Conservation (phyloP, 2,888 invertebrate species). For the Caenorhabditis sp. region DNA sequence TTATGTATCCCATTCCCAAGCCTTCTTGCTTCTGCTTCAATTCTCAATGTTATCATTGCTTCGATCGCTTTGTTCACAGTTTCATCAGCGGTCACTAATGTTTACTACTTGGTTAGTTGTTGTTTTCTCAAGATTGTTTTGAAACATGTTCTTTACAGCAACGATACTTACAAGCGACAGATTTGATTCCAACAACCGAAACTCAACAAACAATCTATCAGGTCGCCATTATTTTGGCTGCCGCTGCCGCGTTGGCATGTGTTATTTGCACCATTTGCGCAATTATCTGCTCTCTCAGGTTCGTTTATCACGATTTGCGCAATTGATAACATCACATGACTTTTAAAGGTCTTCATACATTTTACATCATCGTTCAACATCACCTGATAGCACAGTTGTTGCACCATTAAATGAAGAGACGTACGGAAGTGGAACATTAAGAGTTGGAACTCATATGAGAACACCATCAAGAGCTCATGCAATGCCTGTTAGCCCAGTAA, state of each 20-base stretch:
- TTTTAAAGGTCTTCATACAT: slow-evolving; percentile 63
- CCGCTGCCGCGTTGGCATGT: slow-evolving; percentile 64
- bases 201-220: slow-evolving; percentile 52
- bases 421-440: slow-evolving; percentile 47
- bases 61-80: slow-evolving; percentile 67
- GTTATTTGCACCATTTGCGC: slow-evolving; percentile 59
- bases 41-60: slow-evolving; percentile 64
- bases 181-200: slow-evolving; percentile 49
- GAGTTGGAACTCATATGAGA: slow-evolving; percentile 38
- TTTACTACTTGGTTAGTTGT: slow-evolving; percentile 64
- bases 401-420: slow-evolving; percentile 56
- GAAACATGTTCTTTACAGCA: slow-evolving; percentile 44
- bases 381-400: slow-evolving; percentile 54
- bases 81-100: slow-evolving; percentile 65
- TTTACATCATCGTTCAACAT: slow-evolving; percentile 59
- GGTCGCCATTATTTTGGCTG: slow-evolving; percentile 66
- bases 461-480: slow-evolving; percentile 23
- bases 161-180: slow-evolving; percentile 56
- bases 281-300: slow-evolving; percentile 61
- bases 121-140: not conserved
- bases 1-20: slow-evolving; percentile 56
- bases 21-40: slow-evolving; percentile 58
- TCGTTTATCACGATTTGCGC: not conserved
- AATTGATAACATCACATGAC: not conserved
- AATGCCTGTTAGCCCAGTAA: slow-evolving; percentile 39